These are phyloP conservation scores for Blastobasis adustella DNA, from an alignment of 2,888 invertebrate species.

Conservation along the genomic window DNA sequence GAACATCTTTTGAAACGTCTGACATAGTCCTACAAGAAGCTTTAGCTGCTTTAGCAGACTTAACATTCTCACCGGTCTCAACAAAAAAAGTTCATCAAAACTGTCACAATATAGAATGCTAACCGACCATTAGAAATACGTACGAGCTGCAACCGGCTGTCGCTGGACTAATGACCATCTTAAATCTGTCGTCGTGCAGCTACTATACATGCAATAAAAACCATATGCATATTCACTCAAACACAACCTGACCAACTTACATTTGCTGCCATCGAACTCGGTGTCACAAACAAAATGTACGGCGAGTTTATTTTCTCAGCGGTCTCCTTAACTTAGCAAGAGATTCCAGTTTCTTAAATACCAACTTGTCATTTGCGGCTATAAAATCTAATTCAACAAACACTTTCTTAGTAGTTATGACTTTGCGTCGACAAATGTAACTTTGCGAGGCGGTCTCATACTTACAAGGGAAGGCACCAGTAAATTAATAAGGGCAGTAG, in stretches of 20 bases:
- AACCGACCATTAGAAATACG: conserved; percentile 5
- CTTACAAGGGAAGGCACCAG: conserved; percentile 1
- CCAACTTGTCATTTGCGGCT: background rate
- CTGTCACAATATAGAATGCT: conserved; percentile 5
- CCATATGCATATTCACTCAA: background rate
- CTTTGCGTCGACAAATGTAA: background rate
- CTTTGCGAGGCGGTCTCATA: conserved; percentile 1
- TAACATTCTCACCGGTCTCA: background rate
- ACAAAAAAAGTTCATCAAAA: conserved; percentile 4
- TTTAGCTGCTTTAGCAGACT: too few relatives aligned
- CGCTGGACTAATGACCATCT: conserved; percentile 6
- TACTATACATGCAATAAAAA: conserved; percentile 6
- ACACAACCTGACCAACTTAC: background rate
- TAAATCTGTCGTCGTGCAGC: conserved; percentile 9
- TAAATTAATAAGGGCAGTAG: conserved; percentile 11
- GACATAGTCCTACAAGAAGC: background rate
- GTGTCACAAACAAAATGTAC: too few relatives aligned
- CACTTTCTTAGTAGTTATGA: background rate
- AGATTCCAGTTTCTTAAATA: background rate
- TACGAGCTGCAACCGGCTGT: conserved; percentile 1
- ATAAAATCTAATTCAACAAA: background rate
- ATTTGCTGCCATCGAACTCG: too few relatives aligned
- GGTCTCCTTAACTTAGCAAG: too few relatives aligned
- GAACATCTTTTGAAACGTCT: background rate
- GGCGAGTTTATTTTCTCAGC: too few relatives aligned